Base-by-base conservation (phyloP, 2,113 vertebrate species). In the Shinisaurus crocodilurus region DNA sequence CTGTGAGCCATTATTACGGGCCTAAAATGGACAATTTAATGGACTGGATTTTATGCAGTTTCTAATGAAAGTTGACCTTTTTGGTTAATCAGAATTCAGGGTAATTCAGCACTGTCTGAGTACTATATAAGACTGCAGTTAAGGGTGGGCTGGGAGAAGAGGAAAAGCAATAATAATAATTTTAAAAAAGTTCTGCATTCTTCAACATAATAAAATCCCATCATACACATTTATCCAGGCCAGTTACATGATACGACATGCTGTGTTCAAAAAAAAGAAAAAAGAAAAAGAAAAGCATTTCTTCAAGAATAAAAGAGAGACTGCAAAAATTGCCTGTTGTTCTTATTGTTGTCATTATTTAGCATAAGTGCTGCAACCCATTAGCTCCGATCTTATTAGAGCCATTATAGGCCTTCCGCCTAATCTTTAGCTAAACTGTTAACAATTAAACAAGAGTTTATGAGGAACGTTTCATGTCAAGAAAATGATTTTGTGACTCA, bases 21-120 rank as follows among this genome's bases (percentile, higher is more conserved):
- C 50, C 86, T 86, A 34, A 92, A 94, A 87, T 6, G 40, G 79
- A 25, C 70, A 91, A 95, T 90, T 96, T 96, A 95, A 96, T 95
- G 91, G 91, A 89, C 86, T 93, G 81, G 70, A 43, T 93, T 95
- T 96, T 95, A 95, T 95, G 82, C 40, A 91, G 82, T 94, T 93
- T 95, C 82, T 92, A 94, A 94, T 95, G 86, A 85, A 96, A 95
- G 87, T 85, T 89, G 92, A 92, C 93, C 84, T 3, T 74, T 89
- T 90, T 89, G 83, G 48, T 92, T 96, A 95, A 94, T 96, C 88
- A 93, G 84, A 96, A 96, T 94, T 94, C 91, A 91, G 23, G 79
- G 82, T 88, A 93, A 96, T 0, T 15, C 91, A 92, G 76, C 83
- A 65, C 75, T 89, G 43, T 88, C 87, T 91, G 85, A 93, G 34